Evolutionary conservation across 1,140 invertebrate species (phyloP).

Genomic region (Delia radicum): DNA sequence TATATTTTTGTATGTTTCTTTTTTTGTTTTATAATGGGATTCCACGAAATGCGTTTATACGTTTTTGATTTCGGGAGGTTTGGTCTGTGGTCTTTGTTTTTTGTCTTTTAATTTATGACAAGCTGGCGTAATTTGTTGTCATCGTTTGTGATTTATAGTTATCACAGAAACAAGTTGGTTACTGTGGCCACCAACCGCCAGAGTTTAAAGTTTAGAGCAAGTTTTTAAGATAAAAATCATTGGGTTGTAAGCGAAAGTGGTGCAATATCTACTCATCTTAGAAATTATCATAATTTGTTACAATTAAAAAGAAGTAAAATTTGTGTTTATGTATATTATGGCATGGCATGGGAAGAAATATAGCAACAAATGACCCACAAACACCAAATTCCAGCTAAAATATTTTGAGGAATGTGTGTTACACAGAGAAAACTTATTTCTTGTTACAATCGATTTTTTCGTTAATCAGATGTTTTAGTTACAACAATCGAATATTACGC

Average conservation of each 20-base stretch:
- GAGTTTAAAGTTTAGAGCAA: slow-evolving; percentile 5
- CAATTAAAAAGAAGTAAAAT: neutral
- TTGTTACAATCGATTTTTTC: no score
- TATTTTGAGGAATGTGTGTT: no score
- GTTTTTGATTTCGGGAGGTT: neutral
- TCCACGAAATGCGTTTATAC: neutral
- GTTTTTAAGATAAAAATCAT: neutral
- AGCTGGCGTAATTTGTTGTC: slow-evolving; percentile 9
- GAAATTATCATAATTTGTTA: slow-evolving; percentile 19
- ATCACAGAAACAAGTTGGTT: neutral
- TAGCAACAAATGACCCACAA: neutral
- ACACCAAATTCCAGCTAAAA: no score
- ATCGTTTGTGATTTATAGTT: slow-evolving; percentile 8
- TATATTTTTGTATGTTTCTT: no score
- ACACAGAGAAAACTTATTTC: no score
- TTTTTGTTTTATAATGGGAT: neutral
- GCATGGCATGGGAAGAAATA: neutral
- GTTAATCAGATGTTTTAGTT: no score
- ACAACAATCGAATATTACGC: no score
- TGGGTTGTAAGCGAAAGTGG: slow-evolving; percentile 9
- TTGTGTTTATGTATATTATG: neutral
- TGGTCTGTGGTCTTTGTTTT: neutral
- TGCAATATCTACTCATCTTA: neutral
- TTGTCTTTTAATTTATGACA: slow-evolving; percentile 13
- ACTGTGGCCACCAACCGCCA: neutral